A percentile compares a stretch with the other conserved stretches of the same genome.
These are phyloP conservation scores for Andrena fulva DNA, from an alignment of 2,888 invertebrate species.

Conservation along the genomic window DNA sequence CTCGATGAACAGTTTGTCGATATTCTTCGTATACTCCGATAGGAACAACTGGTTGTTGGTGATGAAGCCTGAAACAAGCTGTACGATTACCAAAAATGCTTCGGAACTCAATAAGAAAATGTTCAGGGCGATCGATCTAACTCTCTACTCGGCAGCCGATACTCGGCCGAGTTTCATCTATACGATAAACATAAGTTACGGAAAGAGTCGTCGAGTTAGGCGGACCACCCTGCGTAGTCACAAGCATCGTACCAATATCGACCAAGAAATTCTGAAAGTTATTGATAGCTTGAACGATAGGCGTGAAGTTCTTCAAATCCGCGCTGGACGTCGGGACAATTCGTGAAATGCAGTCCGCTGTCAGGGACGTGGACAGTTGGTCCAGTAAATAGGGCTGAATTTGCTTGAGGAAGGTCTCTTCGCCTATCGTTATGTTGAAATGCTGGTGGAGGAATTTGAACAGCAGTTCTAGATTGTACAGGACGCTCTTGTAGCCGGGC, in stretches of 20 bases:
- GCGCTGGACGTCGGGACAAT: slow-evolving; percentile 92
- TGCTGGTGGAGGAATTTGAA: slow-evolving; percentile 87
- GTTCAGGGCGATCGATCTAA: too few species aligned
- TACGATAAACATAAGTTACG: too few species aligned
- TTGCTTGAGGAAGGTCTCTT: slow-evolving; percentile 86
- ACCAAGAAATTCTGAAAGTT: slow-evolving; percentile 89
- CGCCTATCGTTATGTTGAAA: slow-evolving; percentile 86
- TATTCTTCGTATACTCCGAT: slow-evolving; percentile 89
- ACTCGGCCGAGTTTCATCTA: too few species aligned
- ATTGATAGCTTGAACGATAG: slow-evolving; percentile 88
- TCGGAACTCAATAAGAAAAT: not conserved
- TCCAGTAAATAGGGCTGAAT: slow-evolving; percentile 86
- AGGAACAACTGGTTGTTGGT: slow-evolving; percentile 87
- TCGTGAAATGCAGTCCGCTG: slow-evolving; percentile 90
- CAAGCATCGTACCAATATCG: slow-evolving; percentile 81
- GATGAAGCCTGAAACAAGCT: slow-evolving; percentile 85
- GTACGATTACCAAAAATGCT: not conserved
- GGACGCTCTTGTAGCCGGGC: slow-evolving; percentile 86
- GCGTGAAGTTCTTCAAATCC: slow-evolving; percentile 89
- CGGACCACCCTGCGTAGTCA: not conserved
- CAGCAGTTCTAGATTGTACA: slow-evolving; percentile 86
- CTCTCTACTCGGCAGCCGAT: too few species aligned
- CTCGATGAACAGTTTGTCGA: slow-evolving; percentile 91
- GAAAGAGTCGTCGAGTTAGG: too few species aligned
- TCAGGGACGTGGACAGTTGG: slow-evolving; percentile 88